Evolutionary conservation across 2,113 vertebrate genomes (phyloP).

Genomic region (sheep (Ovis aries)): DNA sequence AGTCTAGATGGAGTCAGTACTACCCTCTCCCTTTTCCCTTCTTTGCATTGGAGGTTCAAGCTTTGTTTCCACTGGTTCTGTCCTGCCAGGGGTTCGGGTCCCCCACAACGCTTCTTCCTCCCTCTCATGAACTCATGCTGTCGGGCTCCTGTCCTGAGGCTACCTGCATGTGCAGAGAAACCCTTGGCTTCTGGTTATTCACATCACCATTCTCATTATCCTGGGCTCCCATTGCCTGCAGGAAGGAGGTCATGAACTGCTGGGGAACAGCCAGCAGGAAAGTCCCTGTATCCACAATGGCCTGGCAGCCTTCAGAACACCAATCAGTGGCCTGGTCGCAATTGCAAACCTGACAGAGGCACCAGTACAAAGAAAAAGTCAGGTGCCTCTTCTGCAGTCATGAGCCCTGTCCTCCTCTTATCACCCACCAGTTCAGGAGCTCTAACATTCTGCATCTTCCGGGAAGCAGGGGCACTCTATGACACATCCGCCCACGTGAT

Average conservation of each 20-base stretch:
- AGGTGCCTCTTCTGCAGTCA: background rate
- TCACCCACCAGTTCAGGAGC: background rate
- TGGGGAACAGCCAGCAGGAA: conserved; percentile 70
- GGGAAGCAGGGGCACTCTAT: background rate
- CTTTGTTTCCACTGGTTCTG: background rate
- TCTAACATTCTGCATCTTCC: background rate
- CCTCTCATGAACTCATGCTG: background rate
- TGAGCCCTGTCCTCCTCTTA: background rate
- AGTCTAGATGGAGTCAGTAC: background rate
- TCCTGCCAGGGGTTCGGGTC: background rate
- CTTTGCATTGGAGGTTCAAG: background rate
- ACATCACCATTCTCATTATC: conserved; percentile 66
- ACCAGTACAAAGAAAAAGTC: background rate
- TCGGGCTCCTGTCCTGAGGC: background rate
- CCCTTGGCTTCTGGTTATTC: background rate
- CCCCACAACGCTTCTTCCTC: background rate
- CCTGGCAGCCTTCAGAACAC: conserved; percentile 78
- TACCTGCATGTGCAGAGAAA: background rate
- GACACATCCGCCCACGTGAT: background rate
- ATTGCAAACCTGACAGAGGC: conserved; percentile 67
- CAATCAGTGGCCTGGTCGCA: conserved; percentile 61
- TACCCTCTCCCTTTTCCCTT: background rate
- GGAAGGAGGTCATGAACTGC: conserved; percentile 51
- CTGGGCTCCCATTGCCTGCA: conserved; percentile 67
- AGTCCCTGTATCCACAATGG: conserved; percentile 76